phyloP scores from a whole-genome alignment of 2,113 vertebrate genomes.

The Channa argus region DNA sequence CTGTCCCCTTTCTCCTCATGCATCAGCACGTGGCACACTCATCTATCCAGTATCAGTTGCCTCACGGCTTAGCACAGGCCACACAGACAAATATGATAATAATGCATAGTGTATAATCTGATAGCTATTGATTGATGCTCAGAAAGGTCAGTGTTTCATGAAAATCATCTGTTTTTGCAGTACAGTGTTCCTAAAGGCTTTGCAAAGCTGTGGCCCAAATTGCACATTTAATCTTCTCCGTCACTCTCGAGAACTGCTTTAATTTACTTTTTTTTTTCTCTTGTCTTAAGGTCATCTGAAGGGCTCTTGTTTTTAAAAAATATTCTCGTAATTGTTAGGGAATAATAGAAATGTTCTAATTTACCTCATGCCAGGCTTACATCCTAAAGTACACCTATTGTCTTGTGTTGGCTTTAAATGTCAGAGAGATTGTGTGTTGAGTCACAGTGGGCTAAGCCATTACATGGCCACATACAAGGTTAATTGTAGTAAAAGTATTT shows the following conservation, averaged over 20 bases:
- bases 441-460: slow-evolving; percentile 85
- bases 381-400: slow-evolving; percentile 79
- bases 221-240: slow-evolving; percentile 65
- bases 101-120: slow-evolving; percentile 67
- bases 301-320: slow-evolving; percentile 71
- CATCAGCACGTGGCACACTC: slow-evolving; percentile 42
- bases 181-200: slow-evolving; percentile 54
- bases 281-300: slow-evolving; percentile 71
- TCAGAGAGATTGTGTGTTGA: slow-evolving; percentile 83
- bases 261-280: slow-evolving; percentile 30
- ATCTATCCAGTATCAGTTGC: slow-evolving; percentile 58
- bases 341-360: slow-evolving; percentile 84
- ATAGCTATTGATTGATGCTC: slow-evolving; percentile 71
- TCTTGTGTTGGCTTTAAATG: slow-evolving; percentile 82
- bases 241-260: slow-evolving; percentile 39
- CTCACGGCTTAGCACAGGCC: slow-evolving; percentile 41
- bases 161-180: slow-evolving; percentile 64
- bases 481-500: slow-evolving; percentile 84
- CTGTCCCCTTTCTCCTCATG: background rate
- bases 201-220: slow-evolving; percentile 59
- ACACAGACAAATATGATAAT: slow-evolving; percentile 69
- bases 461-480: slow-evolving; percentile 86
- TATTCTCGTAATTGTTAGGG: slow-evolving; percentile 71
- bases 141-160: slow-evolving; percentile 58
- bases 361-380: slow-evolving; percentile 80